Base-by-base conservation (phyloP, 2,888 invertebrate species). In the Halictus ligatus region DNA sequence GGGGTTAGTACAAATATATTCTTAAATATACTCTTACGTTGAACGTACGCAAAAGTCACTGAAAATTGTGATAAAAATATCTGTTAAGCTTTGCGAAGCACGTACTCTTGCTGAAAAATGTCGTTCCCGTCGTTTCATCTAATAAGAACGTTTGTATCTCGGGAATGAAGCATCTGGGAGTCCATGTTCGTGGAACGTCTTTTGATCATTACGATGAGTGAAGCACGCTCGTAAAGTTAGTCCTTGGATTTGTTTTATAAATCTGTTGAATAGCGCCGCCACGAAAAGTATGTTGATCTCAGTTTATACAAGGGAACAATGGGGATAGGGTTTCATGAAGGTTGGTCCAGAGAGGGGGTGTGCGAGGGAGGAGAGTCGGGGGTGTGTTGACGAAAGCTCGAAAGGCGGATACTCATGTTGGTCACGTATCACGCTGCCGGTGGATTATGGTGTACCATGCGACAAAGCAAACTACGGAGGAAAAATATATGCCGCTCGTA, bases 371-470 rank as follows among this genome's bases (percentile, higher is more conserved):
- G 25, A 0, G 6, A 13, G 25, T 7, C 35, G 35, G 0, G 6
- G 21, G 18, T 3, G 18, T 15, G 10, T 67, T 18, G 67, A 67
- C 35, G 67, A 67, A 67, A 67, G 67, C 35, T 35, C 67, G 35
- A 35, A 67, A 35, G 67, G 67, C 67, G 67, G 85, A 84, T 88
- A 86, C 90, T 91, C 91, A 92, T 91, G 90, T 91, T 88, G 92
- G 91, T 92, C 92, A 92, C 92, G 91, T 92, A 90, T 92, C 90
- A 90, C 88, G 90, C 87, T 85, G 80, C 84, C 83, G 86, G 84
- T 89, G 88, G 84, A 81, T 81, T 81, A 78, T 86, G 89, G 82
- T 88, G 77, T 79, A 84, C 81, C 87, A 84, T 85, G 88, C 87
- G 87, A 89, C 89, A 89, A 90, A 89, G 90, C 87, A 86, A 75